Conservation (phyloP, 2,797 vertebrate genomes). For the Helarctos malayanus region DNA sequence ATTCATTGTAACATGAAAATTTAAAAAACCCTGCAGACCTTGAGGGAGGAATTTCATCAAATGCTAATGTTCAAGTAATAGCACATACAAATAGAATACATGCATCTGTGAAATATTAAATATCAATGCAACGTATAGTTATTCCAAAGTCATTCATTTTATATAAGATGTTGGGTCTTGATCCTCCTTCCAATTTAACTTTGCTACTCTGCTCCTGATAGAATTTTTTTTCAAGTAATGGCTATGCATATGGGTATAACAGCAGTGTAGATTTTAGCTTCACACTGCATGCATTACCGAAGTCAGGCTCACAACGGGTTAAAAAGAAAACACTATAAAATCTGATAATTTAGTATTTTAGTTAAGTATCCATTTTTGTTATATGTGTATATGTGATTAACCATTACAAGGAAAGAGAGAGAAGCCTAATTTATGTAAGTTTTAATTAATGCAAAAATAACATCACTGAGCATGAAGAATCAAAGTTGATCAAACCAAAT, state of each 20-base stretch:
- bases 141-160: conserved; percentile 78
- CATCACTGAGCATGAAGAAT: neutral
- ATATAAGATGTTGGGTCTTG: conserved; percentile 65
- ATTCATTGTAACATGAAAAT: conserved; percentile 77
- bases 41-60: conserved; percentile 77
- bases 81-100: conserved; percentile 73
- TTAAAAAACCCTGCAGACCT: conserved; percentile 53
- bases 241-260: neutral
- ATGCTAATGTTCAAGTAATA: conserved; percentile 62
- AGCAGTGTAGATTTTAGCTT: neutral
- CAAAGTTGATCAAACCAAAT: neutral
- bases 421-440: neutral
- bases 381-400: neutral
- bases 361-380: conserved; percentile 13
- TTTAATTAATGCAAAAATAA: neutral
- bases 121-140: conserved; percentile 58
- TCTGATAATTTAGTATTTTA: neutral
- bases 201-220: neutral
- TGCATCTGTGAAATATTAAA: conserved; percentile 76
- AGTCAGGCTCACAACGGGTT: neutral
- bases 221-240: conserved; percentile 19
- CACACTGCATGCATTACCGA: neutral
- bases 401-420: neutral
- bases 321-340: conserved; percentile 10
- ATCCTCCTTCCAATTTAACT: conserved; percentile 67